Base-by-base conservation (phyloP, 2,888 invertebrate species). In the Ophion ventricosus region DNA sequence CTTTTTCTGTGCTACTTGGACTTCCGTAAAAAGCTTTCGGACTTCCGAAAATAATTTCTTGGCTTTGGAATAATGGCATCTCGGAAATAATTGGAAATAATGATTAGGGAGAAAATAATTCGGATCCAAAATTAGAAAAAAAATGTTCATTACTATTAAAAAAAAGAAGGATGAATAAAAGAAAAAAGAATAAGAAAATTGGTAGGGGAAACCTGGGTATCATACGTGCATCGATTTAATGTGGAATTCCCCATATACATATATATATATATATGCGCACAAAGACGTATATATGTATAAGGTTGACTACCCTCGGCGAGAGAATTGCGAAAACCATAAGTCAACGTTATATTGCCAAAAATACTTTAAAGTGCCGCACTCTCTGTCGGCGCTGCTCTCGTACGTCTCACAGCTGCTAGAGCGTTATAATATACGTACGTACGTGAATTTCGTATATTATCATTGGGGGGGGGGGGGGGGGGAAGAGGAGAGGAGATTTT, bases 351-450 rank as follows among this genome's bases (percentile, higher is more conserved):
- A 93, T 92, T 91, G 90, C 92, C 92, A 88, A 92, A 92, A 93
- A 93, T 93, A 92, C 91, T 92, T 92, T 92, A 93, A 92, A 93
- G 91, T 91, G 90, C 90, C 91, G 91, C 91, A 91, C 92, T 87
- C 86, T 70, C 78, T 43, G 75, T 82, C 61, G 72, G 14, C 26
- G 59, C 82, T 59, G 14, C 67, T 57, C 40, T 59, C 77, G 59
- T 67, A 54, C 73, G 40, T 72, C 76, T 67, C 72, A 63, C 83
- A 83, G 83, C 80, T 83, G 80, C 66, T 76, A 17, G 80, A 35
- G 54, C 72, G 80, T 80, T 73, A 77, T 83, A 80, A 80, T 73
- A 73, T 73, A 56, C 61, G 57, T 25, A 29, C 63, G 66, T 66
- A 75, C 64, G 83, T 40, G 76, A 23, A 23, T 76, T 83, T 77